Evolutionary conservation across 2,797 vertebrate species (phyloP).

Genomic region (Lithobates sylvaticus): DNA sequence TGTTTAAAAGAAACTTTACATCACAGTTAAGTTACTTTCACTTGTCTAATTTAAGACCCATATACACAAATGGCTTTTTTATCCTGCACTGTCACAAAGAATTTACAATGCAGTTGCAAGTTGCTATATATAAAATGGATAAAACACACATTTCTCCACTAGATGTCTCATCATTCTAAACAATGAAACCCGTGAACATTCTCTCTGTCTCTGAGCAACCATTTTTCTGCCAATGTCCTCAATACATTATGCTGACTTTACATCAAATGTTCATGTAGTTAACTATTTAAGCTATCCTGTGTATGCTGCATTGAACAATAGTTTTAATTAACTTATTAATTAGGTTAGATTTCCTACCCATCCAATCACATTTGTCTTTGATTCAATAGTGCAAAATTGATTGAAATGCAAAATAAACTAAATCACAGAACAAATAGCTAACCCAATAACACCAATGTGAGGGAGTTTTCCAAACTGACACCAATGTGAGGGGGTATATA

Average conservation of each 20-base stretch:
- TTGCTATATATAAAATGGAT: neutral
- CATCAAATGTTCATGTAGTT: neutral
- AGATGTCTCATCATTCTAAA: conserved; percentile 43
- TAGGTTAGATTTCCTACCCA: no score
- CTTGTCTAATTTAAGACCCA: conserved; percentile 14
- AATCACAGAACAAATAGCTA: no score
- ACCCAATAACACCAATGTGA: no score
- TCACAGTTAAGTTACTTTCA: conserved; percentile 31
- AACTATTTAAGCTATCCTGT: no score
- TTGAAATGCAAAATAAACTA: no score
- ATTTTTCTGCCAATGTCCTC: neutral
- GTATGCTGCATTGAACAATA: no score
- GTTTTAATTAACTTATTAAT: no score
- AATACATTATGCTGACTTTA: neutral
- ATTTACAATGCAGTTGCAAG: conserved; percentile 7
- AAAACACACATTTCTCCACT: conserved; percentile 28
- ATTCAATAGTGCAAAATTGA: no score
- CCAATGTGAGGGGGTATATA: no score
- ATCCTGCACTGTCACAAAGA: conserved; percentile 1
- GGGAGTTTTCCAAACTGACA: no score
- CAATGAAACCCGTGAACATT: conserved; percentile 24
- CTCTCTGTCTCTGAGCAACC: neutral
- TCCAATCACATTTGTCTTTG: no score
- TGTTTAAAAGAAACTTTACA: conserved; percentile 34
- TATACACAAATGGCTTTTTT: conserved; percentile 13